Evolutionary conservation across 2,797 vertebrate species (phyloP), one percentile per base, ranked within the genome.

Genomic region (Darevskia nairensis): DNA sequence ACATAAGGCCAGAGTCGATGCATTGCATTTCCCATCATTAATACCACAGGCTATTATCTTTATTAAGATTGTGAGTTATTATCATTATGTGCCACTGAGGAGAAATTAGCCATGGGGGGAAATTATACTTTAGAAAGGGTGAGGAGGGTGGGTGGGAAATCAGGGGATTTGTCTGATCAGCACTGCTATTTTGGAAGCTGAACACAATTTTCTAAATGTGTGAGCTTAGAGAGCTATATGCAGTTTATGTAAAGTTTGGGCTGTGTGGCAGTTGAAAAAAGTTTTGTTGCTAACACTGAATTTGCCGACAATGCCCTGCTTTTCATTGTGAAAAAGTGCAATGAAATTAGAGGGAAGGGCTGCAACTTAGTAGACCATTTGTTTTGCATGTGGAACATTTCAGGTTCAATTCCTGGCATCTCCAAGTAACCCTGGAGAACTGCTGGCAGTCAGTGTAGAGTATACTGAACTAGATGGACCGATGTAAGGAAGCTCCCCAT

Each of bases 61-160:
- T 91, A 88, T 93, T 93, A 95, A 86, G 76, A 91, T 82, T n/a
- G 5, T 2, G 92, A 93, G 23, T 82, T 87, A 88, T 89, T 90
- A 85, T 81, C 44, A 69, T 44, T 39, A 61, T 75, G 74, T 91
- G 76, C 6, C 86, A 88, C 0, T 61, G 10, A n/a, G 39, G n/a
- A 95, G 3, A 79, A 0, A 1, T 19, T 88, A 6, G 29, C 84
- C n/a, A 82, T 80, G 41, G 46, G 82, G 84, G 88, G 55, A 87
- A 84, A 74, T 23, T n/a, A 83, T 76, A 23, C 21, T 29, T n/a
- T 82, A 79, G 82, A 87, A 91, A 80, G 86, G 88, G 50, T 55
- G 50, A 85, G 61, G 19, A 83, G 17, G 29, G 92, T 80, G 61
- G 15, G 21, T 75, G 39, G 89, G 90, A 84, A 8, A 0, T 25